Evolutionary conservation across 2,113 vertebrate genomes (phyloP).

Genomic region (Oxyruncus cristatus): DNA sequence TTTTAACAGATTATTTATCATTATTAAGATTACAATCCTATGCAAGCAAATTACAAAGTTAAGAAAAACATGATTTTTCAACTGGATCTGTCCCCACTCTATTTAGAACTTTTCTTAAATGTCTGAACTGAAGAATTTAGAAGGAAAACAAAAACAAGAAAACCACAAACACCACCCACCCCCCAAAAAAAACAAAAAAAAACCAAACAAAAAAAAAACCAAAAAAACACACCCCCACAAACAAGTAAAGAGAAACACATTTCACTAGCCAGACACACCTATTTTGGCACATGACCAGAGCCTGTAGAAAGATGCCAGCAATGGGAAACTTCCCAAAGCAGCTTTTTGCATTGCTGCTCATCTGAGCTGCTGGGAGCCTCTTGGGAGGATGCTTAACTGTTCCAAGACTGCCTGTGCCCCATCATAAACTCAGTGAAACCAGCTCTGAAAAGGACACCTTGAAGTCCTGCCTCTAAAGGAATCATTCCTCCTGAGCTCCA

Average conservation of each 20-base stretch:
- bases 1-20: slow-evolving; percentile 58
- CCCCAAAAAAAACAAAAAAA: no score
- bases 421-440: neutral
- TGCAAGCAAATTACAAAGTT: neutral
- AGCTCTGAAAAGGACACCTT: neutral
- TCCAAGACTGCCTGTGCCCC: neutral
- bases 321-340: neutral
- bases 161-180: no score
- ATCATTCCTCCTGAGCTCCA: neutral
- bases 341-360: neutral
- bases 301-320: neutral
- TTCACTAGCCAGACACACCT: neutral
- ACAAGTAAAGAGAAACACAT: neutral
- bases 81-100: neutral
- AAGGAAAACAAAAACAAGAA: neutral
- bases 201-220: neutral
- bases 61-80: slow-evolving; percentile 7
- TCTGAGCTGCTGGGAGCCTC: neutral
- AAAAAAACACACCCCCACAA: neutral
- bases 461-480: neutral
- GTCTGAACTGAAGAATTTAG: neutral
- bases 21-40: slow-evolving; percentile 31
- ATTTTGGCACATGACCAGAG: neutral
- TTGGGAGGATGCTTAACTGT: neutral
- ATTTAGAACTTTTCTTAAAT: neutral